Evolutionary conservation across 2,888 invertebrate genomes (phyloP).

Genomic region (Pheosia tremula): DNA sequence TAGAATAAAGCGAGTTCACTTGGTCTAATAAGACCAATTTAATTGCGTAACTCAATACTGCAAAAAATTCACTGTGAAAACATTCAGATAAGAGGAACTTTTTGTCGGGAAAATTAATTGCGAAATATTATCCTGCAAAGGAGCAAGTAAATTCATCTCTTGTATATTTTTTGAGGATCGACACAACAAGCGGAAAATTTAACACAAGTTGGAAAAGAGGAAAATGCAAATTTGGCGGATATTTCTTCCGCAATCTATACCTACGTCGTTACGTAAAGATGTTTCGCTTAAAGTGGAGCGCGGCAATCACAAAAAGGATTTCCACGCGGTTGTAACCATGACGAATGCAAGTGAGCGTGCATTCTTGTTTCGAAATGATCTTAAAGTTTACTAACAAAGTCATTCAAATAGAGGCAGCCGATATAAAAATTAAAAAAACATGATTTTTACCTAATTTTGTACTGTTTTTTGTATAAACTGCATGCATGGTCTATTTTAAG

Average conservation of each 20-base stretch:
- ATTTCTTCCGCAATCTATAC: slow-evolving; percentile 30
- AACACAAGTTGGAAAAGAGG: slow-evolving; percentile 14
- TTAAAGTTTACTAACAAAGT: slow-evolving; percentile 33
- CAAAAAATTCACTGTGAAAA: too few relatives aligned
- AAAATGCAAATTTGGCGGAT: slow-evolving; percentile 26
- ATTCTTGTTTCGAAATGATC: slow-evolving; percentile 37
- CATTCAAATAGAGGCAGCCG: slow-evolving; percentile 28
- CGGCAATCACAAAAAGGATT: slow-evolving; percentile 48
- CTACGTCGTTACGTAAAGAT: slow-evolving; percentile 54
- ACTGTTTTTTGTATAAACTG: too few relatives aligned
- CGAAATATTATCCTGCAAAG: too few relatives aligned
- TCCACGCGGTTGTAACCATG: slow-evolving; percentile 51
- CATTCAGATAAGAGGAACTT: too few relatives aligned
- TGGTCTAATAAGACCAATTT: neutral
- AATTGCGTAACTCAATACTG: too few relatives aligned
- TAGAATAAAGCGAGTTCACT: neutral
- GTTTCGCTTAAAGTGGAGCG: slow-evolving; percentile 52
- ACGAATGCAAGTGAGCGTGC: slow-evolving; percentile 48
- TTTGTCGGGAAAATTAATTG: too few relatives aligned
- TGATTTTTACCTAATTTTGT: neutral
- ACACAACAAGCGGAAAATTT: neutral
- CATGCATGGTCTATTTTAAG: too few relatives aligned
- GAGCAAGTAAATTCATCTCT: too few relatives aligned
- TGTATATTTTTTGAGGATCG: too few relatives aligned
- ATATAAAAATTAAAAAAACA: slow-evolving; percentile 29